A percentile compares a stretch with the other conserved stretches of the same genome.
These are phyloP conservation scores for Neoaliturus tenellus DNA, from an alignment of 2,888 invertebrate species.

Conservation along the genomic window DNA sequence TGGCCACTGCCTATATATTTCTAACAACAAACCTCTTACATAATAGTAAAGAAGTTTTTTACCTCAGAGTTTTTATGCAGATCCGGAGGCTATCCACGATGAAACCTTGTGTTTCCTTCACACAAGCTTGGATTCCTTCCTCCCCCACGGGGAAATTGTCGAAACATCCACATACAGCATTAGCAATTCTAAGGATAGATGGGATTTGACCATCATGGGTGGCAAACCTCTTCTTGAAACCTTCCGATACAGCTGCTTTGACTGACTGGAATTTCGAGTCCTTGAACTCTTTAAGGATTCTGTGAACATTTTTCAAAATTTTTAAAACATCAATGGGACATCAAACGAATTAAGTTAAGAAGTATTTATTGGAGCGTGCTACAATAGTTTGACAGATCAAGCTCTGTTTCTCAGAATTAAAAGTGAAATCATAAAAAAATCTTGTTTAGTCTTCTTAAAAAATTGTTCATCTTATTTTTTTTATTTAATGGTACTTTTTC, in stretches of 20 bases:
- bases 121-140: neutral
- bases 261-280: neutral
- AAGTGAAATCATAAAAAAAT: too few species aligned
- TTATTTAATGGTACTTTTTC: neutral
- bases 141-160: conserved; percentile 25
- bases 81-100: neutral
- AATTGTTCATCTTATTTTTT: neutral
- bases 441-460: too few species aligned
- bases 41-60: too few species aligned
- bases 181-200: neutral
- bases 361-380: too few species aligned
- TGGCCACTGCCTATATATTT: too few species aligned
- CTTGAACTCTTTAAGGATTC: conserved; percentile 26
- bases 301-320: too few species aligned
- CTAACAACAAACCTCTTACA: too few species aligned
- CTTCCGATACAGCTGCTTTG: neutral
- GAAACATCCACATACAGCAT: conserved; percentile 45
- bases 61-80: conserved; percentile 23
- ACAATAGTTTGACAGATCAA: too few species aligned
- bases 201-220: neutral
- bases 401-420: too few species aligned
- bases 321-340: too few species aligned
- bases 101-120: neutral
- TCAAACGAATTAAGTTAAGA: too few species aligned
- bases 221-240: neutral